Conservation (phyloP, 2,113 vertebrate genomes). For the Cyprinus carpio region DNA sequence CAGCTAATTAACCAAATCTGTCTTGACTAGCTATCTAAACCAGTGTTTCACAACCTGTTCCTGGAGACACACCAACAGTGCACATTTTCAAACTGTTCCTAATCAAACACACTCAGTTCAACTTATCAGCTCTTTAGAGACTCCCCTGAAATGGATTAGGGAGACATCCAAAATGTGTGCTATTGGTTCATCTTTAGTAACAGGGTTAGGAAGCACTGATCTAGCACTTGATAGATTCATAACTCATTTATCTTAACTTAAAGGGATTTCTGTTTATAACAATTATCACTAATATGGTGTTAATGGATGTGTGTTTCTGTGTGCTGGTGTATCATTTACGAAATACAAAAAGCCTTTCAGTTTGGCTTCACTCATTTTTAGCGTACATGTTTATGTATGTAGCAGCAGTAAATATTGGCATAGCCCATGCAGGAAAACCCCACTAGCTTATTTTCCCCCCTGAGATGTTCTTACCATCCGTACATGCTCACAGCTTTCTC, state of each 20-base stretch:
- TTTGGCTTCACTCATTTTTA: constrained; percentile 14
- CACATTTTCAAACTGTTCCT: not conserved
- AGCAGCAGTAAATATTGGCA: not conserved
- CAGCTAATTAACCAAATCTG: not conserved
- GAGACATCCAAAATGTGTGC: not conserved
- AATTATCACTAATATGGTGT: constrained; percentile 1
- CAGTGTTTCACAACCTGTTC: not conserved
- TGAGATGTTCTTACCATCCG: not conserved
- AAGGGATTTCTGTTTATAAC: not conserved
- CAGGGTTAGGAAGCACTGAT: not conserved
- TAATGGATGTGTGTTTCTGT: constrained; percentile 42
- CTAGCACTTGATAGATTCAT: not conserved
- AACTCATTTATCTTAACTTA: not conserved
- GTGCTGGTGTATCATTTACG: constrained; percentile 41
- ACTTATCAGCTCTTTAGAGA: not conserved
- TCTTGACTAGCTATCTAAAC: not conserved
- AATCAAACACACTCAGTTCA: not conserved
- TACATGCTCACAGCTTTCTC: constrained; percentile 32
- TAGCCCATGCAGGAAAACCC: constrained; percentile 39
- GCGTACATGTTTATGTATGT: not conserved
- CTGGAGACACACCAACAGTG: not conserved
- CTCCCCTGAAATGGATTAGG: not conserved
- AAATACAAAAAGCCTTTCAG: constrained; percentile 14
- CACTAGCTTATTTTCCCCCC: not conserved
- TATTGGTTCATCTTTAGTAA: not conserved